Evolutionary conservation across 1,140 invertebrate genomes (phyloP), one percentile per base, ranked within the genome.

Genomic region (Lasioglossum albipes): DNA sequence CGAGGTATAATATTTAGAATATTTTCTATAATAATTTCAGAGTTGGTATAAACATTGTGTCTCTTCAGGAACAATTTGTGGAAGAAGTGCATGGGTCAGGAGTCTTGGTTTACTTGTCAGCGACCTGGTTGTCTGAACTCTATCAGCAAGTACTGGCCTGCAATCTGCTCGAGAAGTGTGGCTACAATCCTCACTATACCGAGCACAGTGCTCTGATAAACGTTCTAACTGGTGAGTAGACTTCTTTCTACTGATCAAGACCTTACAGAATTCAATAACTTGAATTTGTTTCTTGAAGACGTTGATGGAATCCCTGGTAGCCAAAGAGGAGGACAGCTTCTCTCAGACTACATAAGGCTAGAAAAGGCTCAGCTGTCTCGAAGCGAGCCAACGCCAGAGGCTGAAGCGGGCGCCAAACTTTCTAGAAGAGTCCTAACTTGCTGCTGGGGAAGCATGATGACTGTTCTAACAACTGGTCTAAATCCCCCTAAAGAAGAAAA

Each of bases 1-100:
- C 82, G 95, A 96, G 92, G 96, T 97, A 92, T 52, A 20, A n/a
- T n/a, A 59, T 57, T 57, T 1, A 12, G 5, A 54, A 54, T 54
- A 0, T 20, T 20, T 20, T 13, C 13, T 10, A 13, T 18, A 18
- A 54, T 20, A 54, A 2, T 6, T 59, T 18, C 57, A 59, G 57
- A 20, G 7, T 20, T 20, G 7, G 57, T n/a, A 2, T 9, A n/a
- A n/a, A 2, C 80, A 41, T 73, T 73, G 31, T 0, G n/a, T 49
- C 9, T 41, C 89, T 92, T 76, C 84, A 97, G 95, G 96, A 96
- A 83, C 96, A 98, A 91, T 99, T 99, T 92, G 96, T 98, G 2
- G 97, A 98, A 90, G 96, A 97, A 86, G 96, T 99, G 7, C 96
- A 98, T 89, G 97, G 97, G 45, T 98, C 97, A 81, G 98, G 98